A percentile compares a stretch with the other conserved stretches of the same genome.
These are phyloP conservation scores for Glossosoma conforme DNA, from an alignment of 1,140 invertebrate species.

Conservation along the genomic window DNA sequence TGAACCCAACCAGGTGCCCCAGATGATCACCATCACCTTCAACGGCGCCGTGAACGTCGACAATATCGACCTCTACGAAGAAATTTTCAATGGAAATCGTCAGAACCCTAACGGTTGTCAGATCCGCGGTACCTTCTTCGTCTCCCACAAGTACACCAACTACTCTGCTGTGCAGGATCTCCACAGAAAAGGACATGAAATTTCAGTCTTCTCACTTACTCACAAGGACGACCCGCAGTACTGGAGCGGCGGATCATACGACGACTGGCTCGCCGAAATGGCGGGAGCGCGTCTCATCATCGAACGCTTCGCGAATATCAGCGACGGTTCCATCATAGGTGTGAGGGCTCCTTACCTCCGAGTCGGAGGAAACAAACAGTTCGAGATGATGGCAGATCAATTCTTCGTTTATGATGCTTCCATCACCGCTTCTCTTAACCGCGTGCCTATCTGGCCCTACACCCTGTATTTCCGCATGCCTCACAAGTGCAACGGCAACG, in stretches of 20 bases:
- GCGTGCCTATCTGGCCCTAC: slow-evolving; percentile 93
- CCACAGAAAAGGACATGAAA: slow-evolving; percentile 89
- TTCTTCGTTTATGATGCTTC: slow-evolving; percentile 93
- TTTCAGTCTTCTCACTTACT: slow-evolving; percentile 88
- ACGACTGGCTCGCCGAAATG: slow-evolving; percentile 94
- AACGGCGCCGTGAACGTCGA: slow-evolving; percentile 92
- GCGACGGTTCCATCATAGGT: slow-evolving; percentile 83
- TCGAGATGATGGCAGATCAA: slow-evolving; percentile 93
- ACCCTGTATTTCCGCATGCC: slow-evolving; percentile 94
- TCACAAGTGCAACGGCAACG: slow-evolving; percentile 90
- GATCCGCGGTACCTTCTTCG: slow-evolving; percentile 91
- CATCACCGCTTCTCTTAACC: slow-evolving; percentile 82
- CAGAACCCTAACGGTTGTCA: slow-evolving; percentile 92
- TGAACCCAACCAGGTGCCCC: slow-evolving; percentile 80
- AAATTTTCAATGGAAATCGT: slow-evolving; percentile 80
- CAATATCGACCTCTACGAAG: slow-evolving; percentile 88
- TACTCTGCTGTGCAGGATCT: slow-evolving; percentile 91
- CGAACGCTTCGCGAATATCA: slow-evolving; percentile 87
- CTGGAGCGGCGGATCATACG: slow-evolving; percentile 82
- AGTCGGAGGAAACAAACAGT: slow-evolving; percentile 91
- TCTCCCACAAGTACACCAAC: slow-evolving; percentile 94
- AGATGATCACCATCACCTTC: slow-evolving; percentile 93
- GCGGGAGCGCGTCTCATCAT: slow-evolving; percentile 84
- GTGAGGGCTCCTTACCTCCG: slow-evolving; percentile 85
- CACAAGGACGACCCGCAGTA: slow-evolving; percentile 87